These are phyloP conservation scores for Bubalus kerabau DNA, from an alignment of 2,113 vertebrate species.

Conservation along the genomic window DNA sequence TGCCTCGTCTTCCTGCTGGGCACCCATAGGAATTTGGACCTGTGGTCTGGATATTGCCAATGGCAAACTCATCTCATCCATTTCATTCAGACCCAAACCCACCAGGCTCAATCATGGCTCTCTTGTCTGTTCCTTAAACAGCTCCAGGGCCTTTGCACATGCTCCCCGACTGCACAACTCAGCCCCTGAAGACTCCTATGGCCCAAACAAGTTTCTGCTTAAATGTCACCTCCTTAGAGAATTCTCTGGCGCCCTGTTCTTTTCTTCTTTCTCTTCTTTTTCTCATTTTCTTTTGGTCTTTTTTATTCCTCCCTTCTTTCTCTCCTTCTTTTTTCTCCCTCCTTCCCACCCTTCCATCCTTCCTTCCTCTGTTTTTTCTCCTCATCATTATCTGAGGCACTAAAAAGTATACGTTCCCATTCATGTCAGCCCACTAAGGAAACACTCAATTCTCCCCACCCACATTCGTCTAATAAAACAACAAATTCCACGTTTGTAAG, in stretches of 20 bases:
- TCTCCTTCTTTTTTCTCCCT: background rate
- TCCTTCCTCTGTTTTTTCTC: too few species aligned
- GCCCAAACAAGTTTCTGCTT: background rate
- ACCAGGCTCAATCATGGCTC: background rate
- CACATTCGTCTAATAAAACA: background rate
- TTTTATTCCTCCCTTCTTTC: background rate
- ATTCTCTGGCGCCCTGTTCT: rapidly evolving
- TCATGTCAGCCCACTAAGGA: background rate
- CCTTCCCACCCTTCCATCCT: rapidly evolving
- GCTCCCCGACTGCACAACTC: rapidly evolving
- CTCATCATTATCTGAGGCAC: background rate
- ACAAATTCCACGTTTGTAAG: background rate
- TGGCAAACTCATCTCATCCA: rapidly evolving
- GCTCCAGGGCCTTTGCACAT: background rate
- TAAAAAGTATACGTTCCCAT: rapidly evolving
- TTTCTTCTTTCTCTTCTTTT: background rate
- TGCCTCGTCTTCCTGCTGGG: background rate
- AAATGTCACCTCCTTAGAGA: too few species aligned
- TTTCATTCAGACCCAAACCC: background rate
- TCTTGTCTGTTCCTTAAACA: background rate
- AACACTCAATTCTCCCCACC: background rate
- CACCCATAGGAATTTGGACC: background rate
- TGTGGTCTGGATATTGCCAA: background rate
- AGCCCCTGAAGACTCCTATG: rapidly evolving
- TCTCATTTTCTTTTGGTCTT: background rate